Base-by-base conservation (phyloP, 2,113 vertebrate genomes). In the Vombatus ursinus region DNA sequence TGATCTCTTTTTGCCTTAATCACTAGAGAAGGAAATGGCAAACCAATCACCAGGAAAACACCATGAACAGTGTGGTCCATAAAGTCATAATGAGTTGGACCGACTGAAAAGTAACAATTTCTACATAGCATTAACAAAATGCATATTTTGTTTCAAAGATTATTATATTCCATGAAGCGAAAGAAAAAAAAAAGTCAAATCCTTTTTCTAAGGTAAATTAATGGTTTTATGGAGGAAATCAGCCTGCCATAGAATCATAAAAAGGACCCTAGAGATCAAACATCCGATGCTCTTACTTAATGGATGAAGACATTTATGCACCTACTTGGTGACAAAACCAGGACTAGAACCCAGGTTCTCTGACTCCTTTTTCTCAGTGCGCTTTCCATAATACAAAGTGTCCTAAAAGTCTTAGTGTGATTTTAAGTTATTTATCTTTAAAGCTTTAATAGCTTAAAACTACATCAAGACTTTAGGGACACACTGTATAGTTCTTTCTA, bases 131-230 rank as follows among this genome's bases (percentile, higher is more conserved):
- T n/a, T n/a, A 92, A 51, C 91, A 95, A 47, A 90, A 89, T 47
- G 94, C n/a, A 92, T 19, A 57, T 44, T 92, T 92, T 89, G 51
- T 91, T 44, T 94, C 48, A 94, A 47, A 90, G 61, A 44, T 94
- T 95, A 91, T 89, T 92, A 14, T 52, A 0, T 93, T 89, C 77
- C 49, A 92, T 89, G 8, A 52, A 47, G 77, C 44, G 93, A 91
- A 96, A 93, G 52, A 6, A 24, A 9, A 95, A 9, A 95, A 94
- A 91, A 49, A 50, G 50, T 91, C 8, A 11, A 77, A 91, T 57
- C 91, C 44, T 92, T 91, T 97, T 95, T 57, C 51, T 92, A 77
- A n/a, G 49, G 48, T 93, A 92, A 92, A n/a, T 57, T 16, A 92
- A 94, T 93, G 93, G 90, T 94, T 94, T 94, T 96, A 26, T 93